Evolutionary conservation across 2,888 invertebrate species (phyloP), one percentile per base, ranked within the genome.

Genomic region (Entomobrya proxima): DNA sequence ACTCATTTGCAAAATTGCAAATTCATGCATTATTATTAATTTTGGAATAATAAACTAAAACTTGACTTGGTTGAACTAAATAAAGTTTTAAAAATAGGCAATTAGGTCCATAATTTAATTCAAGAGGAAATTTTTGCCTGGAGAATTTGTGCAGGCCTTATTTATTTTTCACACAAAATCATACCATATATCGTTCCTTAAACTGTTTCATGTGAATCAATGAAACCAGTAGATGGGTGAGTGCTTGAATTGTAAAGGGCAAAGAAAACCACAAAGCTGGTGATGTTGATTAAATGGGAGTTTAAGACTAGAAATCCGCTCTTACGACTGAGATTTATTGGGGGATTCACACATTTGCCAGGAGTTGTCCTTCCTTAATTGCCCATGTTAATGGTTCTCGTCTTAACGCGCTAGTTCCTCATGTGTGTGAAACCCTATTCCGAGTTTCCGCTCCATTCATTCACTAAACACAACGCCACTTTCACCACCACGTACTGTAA

Each of bases 351-450:
- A 77, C 61, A 61, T 77, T 61, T 64, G 64, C 77, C 55, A 77
- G 77, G 35, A 81, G 50, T 81, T 81, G 74, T 50, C 72, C 76
- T 79, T 30, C 52, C 52, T 82, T 86, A 86, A 86, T 86, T 86
- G 58, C 82, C 86, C 78, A 74, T 82, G 81, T 86, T 86, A 77
- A 86, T 81, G 67, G 61, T n/a, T 50, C n/a, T 37, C 37, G 72
- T 74, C 32, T 61, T 79, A 18, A 85, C 79, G 85, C 85, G 79
- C 64, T 50, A 75, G 77, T 35, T 64, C 44, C 40, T 61, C 32
- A 44, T 40, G 50, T 18, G 21, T 18, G 15, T 37, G 11, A n/a
- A 9, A n/a, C 11, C 27, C 18, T 55, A 24, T 24, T 27, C 15
- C 55, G 5, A n/a, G 27, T 55, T 21, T 55, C 55, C 27, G 7